Base-by-base conservation (phyloP, 2,888 invertebrate genomes). In the Drosophila rellima region DNA sequence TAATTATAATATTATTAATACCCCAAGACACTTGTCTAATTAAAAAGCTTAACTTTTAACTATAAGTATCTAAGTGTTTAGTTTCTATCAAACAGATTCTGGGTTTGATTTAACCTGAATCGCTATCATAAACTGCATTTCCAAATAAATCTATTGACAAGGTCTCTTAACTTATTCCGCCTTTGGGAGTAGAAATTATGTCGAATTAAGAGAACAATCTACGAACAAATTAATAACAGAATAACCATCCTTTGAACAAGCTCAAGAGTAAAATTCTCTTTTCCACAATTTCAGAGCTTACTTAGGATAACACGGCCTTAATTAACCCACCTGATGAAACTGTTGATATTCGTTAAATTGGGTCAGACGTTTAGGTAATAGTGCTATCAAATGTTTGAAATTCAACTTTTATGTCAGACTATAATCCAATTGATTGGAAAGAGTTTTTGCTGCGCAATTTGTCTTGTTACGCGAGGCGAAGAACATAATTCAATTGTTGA, bases 401-500 rank as follows among this genome's bases (percentile, higher is more conserved):
- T 52, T 17, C 13, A 40, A 40, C n/a, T 1, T 10, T 40, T 20
- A 31, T 54, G 8, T 54, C 31, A 54, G 31, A 13, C 1, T n/a
- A 50, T 33, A 17, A 26, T 52, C 8, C 40, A 42, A 45, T 56
- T 56, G 47, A 57, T 57, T 45, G 45, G 17, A 8, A n/a, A 6
- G 13, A 37, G 33, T 37, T 37, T 26, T 47, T 39, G 23, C 13
- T 40, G 42, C 47, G 62, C 50, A 56, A 63, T 45, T 31, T 23
- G 26, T 39, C 31, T 26, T 40, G 26, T 44, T 52, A 42, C 31
- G 33, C 17, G 13, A 20, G 26, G 23, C 33, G 33, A 29, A 13
- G 10, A 45, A 47, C 59, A 65, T 72, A 73, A 85, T 67, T 79
- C 69, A 67, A 63, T 82, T 37, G 52, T 29, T n/a, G 44, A 66